Evolutionary conservation across 1,140 invertebrate species (phyloP).

Genomic region (Zophobas morio): DNA sequence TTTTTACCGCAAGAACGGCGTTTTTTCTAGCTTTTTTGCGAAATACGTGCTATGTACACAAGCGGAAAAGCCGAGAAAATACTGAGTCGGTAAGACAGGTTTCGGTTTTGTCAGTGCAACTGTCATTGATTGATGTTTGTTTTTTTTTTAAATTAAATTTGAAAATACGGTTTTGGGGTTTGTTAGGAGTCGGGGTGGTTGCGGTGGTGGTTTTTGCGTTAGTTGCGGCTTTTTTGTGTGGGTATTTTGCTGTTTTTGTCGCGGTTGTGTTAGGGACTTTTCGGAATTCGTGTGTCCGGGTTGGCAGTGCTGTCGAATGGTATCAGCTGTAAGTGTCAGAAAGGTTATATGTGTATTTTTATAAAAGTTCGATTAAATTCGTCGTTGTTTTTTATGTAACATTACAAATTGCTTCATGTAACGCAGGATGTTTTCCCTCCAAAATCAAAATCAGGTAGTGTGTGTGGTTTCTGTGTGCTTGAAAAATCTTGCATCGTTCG

Average conservation of each 20-base stretch:
- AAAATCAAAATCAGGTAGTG: conserved; percentile 67
- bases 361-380: conserved; percentile 52
- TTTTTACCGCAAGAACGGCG: background rate
- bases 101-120: background rate
- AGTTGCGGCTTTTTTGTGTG: too few relatives aligned
- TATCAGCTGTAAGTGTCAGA: conserved; percentile 48
- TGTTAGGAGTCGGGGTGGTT: too few relatives aligned
- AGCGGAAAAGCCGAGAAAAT: conserved; percentile 13
- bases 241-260: background rate
- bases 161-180: too few relatives aligned
- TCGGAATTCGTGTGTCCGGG: background rate
- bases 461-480: background rate
- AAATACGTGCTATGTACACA: background rate
- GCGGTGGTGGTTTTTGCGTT: too few relatives aligned
- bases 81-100: conserved; percentile 16
- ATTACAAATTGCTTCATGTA: conserved; percentile 51
- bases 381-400: conserved; percentile 51
- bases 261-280: conserved; percentile 1
- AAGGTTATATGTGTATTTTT: conserved; percentile 53
- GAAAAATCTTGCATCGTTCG: background rate
- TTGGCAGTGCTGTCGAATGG: conserved; percentile 5
- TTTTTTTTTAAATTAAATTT: background rate
- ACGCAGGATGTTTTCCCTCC: conserved; percentile 65
- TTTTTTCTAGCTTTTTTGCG: background rate
- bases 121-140: background rate